Percentiles rank a stretch among this genome's conserved stretches.
These are phyloP conservation scores for Hydropotes inermis DNA, from an alignment of 2,113 vertebrate genomes.

Conservation along the genomic window DNA sequence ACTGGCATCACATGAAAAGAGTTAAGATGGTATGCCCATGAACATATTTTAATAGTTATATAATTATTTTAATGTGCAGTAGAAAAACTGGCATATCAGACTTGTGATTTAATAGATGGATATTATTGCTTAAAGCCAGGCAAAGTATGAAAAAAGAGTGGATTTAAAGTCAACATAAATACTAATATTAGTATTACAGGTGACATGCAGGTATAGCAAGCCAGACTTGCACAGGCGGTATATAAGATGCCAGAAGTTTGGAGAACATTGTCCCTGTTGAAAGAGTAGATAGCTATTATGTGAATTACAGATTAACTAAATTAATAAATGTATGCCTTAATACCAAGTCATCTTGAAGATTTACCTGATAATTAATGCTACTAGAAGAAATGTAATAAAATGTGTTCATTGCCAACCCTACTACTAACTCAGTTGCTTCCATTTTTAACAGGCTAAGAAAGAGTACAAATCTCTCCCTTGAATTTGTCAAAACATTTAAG, in stretches of 20 bases:
- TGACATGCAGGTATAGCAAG: neutral
- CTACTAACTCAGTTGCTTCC: neutral
- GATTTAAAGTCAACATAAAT: constrained; percentile 11
- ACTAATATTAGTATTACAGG: neutral
- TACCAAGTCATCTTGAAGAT: neutral
- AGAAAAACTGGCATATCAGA: neutral
- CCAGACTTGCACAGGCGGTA: neutral
- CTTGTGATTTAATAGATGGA: constrained; percentile 12
- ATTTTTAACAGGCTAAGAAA: constrained; percentile 10
- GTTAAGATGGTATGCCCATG: neutral
- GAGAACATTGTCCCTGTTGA: neutral
- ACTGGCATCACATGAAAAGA: neutral
- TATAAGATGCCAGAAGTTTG: neutral
- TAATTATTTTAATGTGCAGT: constrained; percentile 20
- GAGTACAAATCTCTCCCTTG: neutral
- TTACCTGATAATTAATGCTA: neutral
- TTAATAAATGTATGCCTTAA: neutral
- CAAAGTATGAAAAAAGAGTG: neutral
- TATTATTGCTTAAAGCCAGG: neutral
- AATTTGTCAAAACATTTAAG: constrained; percentile 3
- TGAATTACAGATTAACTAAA: neutral
- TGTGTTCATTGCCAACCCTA: neutral
- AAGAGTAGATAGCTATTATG: neutral
- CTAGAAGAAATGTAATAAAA: constrained; percentile 22
- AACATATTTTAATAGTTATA: neutral